These are phyloP conservation scores for mouse (Mus musculus) DNA, from an alignment of 2,113 vertebrate genomes.

Conservation along the genomic window GRCm39 chr4:149462501-149463000, in stretches of 20 bases:
- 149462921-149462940: not conserved
- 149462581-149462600: too few species aligned
- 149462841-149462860: not conserved
- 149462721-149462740: not conserved
- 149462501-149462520: not conserved
- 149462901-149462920: not conserved
- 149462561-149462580: too few species aligned
- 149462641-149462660: not conserved
- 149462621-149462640: fast-evolving
- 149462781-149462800: not conserved
- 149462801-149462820: not conserved
- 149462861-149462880: fast-evolving
- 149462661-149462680: not conserved
- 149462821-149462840: fast-evolving
- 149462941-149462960: not conserved
- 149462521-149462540: not conserved
- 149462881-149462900: not conserved
- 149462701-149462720: not conserved
- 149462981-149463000: not conserved
- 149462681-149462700: not conserved
- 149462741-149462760: not conserved
- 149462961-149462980: not conserved
- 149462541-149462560: not conserved
- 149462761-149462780: not conserved
- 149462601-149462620: not conserved